Conservation (phyloP, 2,797 vertebrate species). For the Gymnothorax reevesii region DNA sequence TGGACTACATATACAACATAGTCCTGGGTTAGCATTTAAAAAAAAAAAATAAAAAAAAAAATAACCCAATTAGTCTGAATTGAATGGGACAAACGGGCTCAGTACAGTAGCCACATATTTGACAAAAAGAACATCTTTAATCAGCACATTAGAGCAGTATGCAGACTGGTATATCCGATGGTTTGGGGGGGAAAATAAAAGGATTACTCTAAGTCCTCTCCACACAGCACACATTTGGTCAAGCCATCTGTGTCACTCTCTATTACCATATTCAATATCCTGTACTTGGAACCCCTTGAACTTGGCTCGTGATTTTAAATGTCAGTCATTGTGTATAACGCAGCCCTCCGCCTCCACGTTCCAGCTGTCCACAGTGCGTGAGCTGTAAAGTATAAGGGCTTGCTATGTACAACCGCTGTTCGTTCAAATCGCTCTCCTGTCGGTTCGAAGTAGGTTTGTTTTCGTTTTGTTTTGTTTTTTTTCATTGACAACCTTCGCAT, state of each 20-base stretch:
- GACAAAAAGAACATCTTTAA: slow-evolving; percentile 75
- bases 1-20: slow-evolving; percentile 73
- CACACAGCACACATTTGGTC: slow-evolving; percentile 62
- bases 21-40: slow-evolving; percentile 65
- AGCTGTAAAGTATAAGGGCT: slow-evolving; percentile 57
- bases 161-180: slow-evolving; percentile 53
- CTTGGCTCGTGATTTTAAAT: slow-evolving; percentile 59
- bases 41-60: slow-evolving; percentile 60
- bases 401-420: slow-evolving; percentile 51
- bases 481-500: slow-evolving; percentile 44
- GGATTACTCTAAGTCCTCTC: slow-evolving; percentile 72
- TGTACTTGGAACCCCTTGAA: slow-evolving; percentile 66
- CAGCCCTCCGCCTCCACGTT: slow-evolving; percentile 58
- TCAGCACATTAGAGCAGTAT: slow-evolving; percentile 68
- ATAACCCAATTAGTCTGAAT: slow-evolving; percentile 50
- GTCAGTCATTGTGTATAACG: slow-evolving; percentile 66
- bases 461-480: slow-evolving; percentile 35
- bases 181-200: slow-evolving; percentile 64
- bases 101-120: slow-evolving; percentile 72
- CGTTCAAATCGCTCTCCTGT: slow-evolving; percentile 32
- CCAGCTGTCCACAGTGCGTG: slow-evolving; percentile 65
- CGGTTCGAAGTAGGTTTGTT: neutral
- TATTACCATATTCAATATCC: slow-evolving; percentile 63
- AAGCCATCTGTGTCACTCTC: slow-evolving; percentile 70
- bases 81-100: slow-evolving; percentile 59